Percentiles rank a stretch among this genome's conserved stretches.
phyloP scores from a whole-genome alignment of 2,797 vertebrate genomes.

The Amblyopsis hoosieri region DNA sequence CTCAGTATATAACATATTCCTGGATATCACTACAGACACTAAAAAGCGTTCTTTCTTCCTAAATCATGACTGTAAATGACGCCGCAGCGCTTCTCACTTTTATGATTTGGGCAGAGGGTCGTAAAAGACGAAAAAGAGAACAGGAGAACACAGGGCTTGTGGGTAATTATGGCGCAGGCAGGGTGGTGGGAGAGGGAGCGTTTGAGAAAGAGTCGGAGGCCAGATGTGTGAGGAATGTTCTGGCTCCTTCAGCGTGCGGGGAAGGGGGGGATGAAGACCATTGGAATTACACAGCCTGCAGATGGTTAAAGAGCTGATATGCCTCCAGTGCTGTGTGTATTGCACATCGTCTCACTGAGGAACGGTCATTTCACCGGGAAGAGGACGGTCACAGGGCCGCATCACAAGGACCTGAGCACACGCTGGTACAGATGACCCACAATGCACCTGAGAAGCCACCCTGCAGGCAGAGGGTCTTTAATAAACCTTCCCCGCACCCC shows the following conservation, averaged over 20 bases:
- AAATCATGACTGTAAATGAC: slow-evolving; percentile 68
- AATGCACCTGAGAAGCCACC: slow-evolving; percentile 70
- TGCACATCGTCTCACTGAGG: slow-evolving; percentile 64
- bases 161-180: slow-evolving; percentile 74
- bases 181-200: slow-evolving; percentile 45
- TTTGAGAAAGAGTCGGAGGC: slow-evolving; percentile 73
- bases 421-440: slow-evolving; percentile 56
- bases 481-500: slow-evolving; percentile 32
- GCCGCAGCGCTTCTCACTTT: slow-evolving; percentile 58
- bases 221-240: slow-evolving; percentile 86
- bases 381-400: slow-evolving; percentile 42
- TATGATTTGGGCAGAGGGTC: slow-evolving; percentile 58
- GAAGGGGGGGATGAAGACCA: slow-evolving; percentile 48
- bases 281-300: slow-evolving; percentile 76
- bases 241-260: slow-evolving; percentile 70
- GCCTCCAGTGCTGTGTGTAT: slow-evolving; percentile 72
- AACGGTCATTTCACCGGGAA: slow-evolving; percentile 35
- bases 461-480: slow-evolving; percentile 55
- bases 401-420: slow-evolving; percentile 44
- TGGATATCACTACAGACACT: slow-evolving; percentile 53
- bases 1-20: slow-evolving; percentile 34
- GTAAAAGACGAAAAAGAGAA: slow-evolving; percentile 75
- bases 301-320: slow-evolving; percentile 77
- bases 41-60: slow-evolving; percentile 46
- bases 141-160: slow-evolving; percentile 78